phyloP scores from a whole-genome alignment of 2,113 vertebrate species.

The Meriones unguiculatus region DNA sequence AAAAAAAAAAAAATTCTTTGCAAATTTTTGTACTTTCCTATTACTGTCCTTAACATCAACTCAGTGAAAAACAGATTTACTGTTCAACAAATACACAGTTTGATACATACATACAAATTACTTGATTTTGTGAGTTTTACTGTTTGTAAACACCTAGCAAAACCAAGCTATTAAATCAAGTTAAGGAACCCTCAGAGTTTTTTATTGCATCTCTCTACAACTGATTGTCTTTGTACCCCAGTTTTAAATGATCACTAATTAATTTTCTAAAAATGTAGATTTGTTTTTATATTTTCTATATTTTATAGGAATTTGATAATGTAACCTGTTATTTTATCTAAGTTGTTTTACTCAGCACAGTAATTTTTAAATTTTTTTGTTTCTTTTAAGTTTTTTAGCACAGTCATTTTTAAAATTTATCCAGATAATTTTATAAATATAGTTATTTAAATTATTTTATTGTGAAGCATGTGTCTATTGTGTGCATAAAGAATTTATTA shows the following conservation, averaged over 20 bases:
- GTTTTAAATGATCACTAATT: neutral
- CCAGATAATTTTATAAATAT: neutral
- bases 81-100: neutral
- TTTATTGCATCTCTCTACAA: neutral
- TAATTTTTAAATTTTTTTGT: neutral
- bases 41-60: neutral
- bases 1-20: neutral
- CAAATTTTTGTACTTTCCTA: neutral
- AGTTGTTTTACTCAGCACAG: neutral
- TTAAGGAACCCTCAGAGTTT: neutral
- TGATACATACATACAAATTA: neutral
- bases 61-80: neutral
- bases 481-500: neutral
- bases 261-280: neutral
- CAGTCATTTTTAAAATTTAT: no score
- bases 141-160: neutral
- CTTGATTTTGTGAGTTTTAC: neutral
- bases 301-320: neutral
- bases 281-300: neutral
- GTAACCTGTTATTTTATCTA: neutral
- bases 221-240: neutral
- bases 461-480: neutral
- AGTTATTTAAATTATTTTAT: neutral
- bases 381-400: neutral
- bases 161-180: neutral